Conservation (phyloP, 2,113 vertebrate species). For the Otus sunia region DNA sequence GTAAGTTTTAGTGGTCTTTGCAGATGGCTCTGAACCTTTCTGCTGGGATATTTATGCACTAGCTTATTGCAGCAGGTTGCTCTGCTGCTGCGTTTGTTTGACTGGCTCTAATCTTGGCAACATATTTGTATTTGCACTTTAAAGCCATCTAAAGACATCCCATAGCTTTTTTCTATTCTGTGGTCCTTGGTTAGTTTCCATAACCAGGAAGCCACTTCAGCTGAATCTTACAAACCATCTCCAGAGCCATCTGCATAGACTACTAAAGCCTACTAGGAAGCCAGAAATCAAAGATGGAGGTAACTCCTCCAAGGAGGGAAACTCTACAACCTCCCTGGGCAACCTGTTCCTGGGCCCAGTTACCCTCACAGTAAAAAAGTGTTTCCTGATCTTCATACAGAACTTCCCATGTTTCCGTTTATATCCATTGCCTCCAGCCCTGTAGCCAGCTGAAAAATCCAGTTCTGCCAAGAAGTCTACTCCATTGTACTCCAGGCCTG, state of each 20-base stretch:
- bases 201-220: neutral
- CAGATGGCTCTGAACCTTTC: constrained; percentile 29
- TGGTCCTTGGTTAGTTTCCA: neutral
- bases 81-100: neutral
- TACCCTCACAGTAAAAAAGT: neutral
- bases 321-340: neutral
- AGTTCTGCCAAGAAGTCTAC: neutral
- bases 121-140: neutral
- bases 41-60: neutral
- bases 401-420: neutral
- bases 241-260: neutral
- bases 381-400: neutral
- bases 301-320: neutral
- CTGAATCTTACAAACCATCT: neutral
- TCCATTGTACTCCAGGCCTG: neutral
- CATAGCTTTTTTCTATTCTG: neutral
- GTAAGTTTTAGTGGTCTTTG: constrained; percentile 12
- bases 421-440: neutral
- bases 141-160: neutral
- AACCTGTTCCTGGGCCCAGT: neutral
- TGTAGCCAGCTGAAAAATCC: neutral
- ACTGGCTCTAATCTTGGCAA: neutral
- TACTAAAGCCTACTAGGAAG: neutral
- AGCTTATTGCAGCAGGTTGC: neutral
- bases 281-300: neutral